A percentile compares a stretch with the other conserved stretches of the same genome.
phyloP scores from a whole-genome alignment of 2,888 invertebrate genomes.

The Calameuta idolon region DNA sequence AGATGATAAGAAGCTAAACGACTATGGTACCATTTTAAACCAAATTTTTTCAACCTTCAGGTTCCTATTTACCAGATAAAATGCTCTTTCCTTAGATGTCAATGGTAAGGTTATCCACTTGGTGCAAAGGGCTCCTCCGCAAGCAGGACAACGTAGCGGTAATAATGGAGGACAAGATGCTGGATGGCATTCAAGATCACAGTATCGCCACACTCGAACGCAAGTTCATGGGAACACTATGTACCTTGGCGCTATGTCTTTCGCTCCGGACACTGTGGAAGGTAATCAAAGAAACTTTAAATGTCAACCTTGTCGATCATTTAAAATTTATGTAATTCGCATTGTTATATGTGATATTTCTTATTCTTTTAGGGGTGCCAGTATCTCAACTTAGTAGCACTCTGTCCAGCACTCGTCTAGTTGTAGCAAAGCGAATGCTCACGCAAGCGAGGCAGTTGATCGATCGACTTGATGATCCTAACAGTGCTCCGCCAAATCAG shows the following conservation, averaged over 20 bases:
- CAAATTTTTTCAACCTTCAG: constrained; percentile 7
- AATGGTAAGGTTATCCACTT: constrained; percentile 93
- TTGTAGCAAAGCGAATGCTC: constrained; percentile 69
- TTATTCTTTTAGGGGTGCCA: constrained; percentile 59
- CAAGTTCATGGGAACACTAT: constrained; percentile 68
- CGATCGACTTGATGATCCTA: constrained; percentile 66
- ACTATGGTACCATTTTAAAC: constrained; percentile 76
- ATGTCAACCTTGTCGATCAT: constrained; percentile 30
- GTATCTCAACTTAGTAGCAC: constrained; percentile 69
- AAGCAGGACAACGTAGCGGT: constrained; percentile 65
- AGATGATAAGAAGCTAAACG: constrained; percentile 86
- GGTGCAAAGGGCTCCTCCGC: constrained; percentile 88
- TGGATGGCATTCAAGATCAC: constrained; percentile 45
- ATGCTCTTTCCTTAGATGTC: constrained; percentile 74
- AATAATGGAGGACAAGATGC: constrained; percentile 54
- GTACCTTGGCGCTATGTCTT: constrained; percentile 73
- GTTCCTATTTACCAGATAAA: background rate
- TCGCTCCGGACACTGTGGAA: constrained; percentile 68
- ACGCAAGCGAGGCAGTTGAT: constrained; percentile 66
- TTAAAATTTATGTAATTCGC: background rate
- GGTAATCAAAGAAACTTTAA: constrained; percentile 30
- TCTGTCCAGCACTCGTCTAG: constrained; percentile 69
- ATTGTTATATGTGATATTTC: too few relatives aligned
- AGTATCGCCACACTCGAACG: constrained; percentile 53
- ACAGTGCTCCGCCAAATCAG: constrained; percentile 23